Evolutionary conservation across 2,113 vertebrate genomes (phyloP).

Genomic region (Hypocryptadius cinnamomeus): DNA sequence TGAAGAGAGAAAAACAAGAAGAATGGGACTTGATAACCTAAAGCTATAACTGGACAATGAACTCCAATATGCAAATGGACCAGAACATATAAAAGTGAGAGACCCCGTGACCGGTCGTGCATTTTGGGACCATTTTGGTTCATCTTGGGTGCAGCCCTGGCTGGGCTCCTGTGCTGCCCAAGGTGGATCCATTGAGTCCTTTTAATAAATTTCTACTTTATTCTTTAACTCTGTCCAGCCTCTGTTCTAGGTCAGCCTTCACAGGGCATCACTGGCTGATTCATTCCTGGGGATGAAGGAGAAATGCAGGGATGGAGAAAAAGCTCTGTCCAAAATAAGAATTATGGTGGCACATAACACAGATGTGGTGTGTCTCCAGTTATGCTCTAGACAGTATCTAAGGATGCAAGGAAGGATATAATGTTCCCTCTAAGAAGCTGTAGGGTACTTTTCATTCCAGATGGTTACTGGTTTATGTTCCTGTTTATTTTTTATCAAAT

Average conservation of each 20-base stretch:
- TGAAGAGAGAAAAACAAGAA: not conserved
- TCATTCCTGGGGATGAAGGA: not conserved
- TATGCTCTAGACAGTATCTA: not conserved
- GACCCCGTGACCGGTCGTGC: fast-evolving
- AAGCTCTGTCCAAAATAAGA: not conserved
- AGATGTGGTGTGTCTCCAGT: not conserved
- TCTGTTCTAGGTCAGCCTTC: not conserved
- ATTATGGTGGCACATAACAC: not conserved
- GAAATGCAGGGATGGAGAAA: not conserved
- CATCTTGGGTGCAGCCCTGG: not conserved
- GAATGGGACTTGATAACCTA: not conserved
- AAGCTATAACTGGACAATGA: not conserved
- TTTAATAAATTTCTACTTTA: not conserved
- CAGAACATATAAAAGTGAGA: not conserved
- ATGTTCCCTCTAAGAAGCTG: not conserved
- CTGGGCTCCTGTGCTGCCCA: not conserved
- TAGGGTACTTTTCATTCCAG: not conserved
- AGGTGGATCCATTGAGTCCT: not conserved
- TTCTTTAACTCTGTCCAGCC: not conserved
- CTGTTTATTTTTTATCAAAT: not conserved
- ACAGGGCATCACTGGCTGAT: not conserved
- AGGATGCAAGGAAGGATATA: not conserved
- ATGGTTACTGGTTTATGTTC: not conserved
- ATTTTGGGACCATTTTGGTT: not conserved
- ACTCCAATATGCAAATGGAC: not conserved